A percentile compares a stretch with the other conserved stretches of the same genome.
Evolutionary conservation across 2,888 invertebrate species (phyloP).

Genomic region (Oegoconia quadripuncta): DNA sequence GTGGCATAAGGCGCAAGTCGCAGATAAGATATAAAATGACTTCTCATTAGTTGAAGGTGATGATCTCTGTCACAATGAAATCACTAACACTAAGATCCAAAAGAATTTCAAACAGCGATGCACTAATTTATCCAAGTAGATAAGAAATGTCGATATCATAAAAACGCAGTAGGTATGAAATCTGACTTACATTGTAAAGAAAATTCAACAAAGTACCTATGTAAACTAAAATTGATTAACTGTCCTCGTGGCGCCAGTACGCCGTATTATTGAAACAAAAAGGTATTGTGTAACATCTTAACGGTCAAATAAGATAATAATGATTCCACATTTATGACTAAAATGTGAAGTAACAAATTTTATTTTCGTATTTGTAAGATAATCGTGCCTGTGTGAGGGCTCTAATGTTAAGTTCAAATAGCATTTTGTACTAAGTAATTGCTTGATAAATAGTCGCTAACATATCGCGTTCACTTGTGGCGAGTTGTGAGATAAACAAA

Average conservation of each 20-base stretch:
- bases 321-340: neutral
- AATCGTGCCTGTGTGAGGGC: conserved; percentile 10
- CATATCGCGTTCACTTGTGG: conserved; percentile 21
- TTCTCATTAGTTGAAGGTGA: conserved; percentile 57
- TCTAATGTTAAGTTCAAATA: conserved; percentile 21
- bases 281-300: conserved; percentile 1
- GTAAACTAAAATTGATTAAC: conserved; percentile 6
- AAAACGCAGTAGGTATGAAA: neutral
- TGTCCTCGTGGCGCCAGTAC: conserved; percentile 6
- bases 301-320: neutral
- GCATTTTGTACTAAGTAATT: conserved; percentile 32
- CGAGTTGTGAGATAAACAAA: conserved; percentile 25
- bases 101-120: neutral
- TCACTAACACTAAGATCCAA: conserved; percentile 5
- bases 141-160: neutral
- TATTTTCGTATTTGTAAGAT: conserved; percentile 9
- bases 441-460: conserved; percentile 30
- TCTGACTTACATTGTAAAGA: conserved; percentile 3
- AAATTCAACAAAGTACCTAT: conserved; percentile 6
- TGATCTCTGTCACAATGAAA: conserved; percentile 38
- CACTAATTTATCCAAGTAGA: neutral
- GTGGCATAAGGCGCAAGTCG: conserved; percentile 41
- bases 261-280: conserved; percentile 1
- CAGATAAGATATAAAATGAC: conserved; percentile 64
- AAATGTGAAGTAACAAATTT: neutral